Evolutionary conservation across 1,140 invertebrate genomes (phyloP).

Genomic region (Zaprionus nigranus): DNA sequence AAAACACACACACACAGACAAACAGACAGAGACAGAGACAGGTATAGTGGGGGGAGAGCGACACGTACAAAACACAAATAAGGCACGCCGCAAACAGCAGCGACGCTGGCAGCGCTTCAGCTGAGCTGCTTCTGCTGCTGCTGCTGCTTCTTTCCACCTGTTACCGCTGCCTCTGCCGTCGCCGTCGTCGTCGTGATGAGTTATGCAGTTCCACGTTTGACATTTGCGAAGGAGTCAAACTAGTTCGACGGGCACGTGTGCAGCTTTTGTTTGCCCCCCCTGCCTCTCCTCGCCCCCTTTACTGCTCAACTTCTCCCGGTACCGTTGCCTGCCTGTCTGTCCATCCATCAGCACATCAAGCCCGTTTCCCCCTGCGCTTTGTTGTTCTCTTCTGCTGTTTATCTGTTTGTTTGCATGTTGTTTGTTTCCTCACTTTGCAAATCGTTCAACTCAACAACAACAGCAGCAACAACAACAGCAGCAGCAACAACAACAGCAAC

Average conservation of each 20-base stretch:
- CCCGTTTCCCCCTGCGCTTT: background rate
- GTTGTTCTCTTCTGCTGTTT: slow-evolving; percentile 43
- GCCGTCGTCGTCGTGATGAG: slow-evolving; percentile 59
- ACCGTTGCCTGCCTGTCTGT: background rate
- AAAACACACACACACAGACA: background rate
- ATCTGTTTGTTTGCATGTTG: slow-evolving; percentile 74
- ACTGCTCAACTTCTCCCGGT: background rate
- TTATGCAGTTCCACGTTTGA: slow-evolving; percentile 83
- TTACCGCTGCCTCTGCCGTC: slow-evolving; percentile 39
- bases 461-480: background rate
- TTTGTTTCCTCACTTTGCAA: slow-evolving; percentile 51
- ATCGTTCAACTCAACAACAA: slow-evolving; percentile 48
- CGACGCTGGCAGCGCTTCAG: slow-evolving; percentile 16
- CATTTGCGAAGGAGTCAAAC: slow-evolving; percentile 84
- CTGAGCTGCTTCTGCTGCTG: slow-evolving; percentile 22
- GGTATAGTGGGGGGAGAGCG: background rate
- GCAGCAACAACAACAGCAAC: background rate
- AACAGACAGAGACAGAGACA: slow-evolving; percentile 1
- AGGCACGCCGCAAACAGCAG: slow-evolving; percentile 25
- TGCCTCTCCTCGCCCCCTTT: background rate
- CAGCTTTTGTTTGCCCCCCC: slow-evolving; percentile 50
- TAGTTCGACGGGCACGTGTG: slow-evolving; percentile 82
- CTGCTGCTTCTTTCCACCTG: slow-evolving; percentile 11
- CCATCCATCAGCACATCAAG: slow-evolving; percentile 5
- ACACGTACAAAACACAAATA: slow-evolving; percentile 42